phyloP scores from a whole-genome alignment of 2,113 vertebrate species.

The Pungitius pungitius region DNA sequence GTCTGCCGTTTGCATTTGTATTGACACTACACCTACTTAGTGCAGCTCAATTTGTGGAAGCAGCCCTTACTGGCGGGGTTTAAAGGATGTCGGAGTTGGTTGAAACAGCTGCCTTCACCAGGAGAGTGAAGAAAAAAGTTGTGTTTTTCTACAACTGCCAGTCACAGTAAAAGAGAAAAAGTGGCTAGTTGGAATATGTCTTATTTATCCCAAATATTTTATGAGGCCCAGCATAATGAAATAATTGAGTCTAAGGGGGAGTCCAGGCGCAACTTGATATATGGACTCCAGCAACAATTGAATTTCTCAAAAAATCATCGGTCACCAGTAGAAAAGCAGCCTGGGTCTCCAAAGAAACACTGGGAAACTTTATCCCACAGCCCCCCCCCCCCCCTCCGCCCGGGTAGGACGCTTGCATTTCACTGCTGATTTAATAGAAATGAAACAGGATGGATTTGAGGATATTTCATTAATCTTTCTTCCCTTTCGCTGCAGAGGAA shows the following conservation, averaged over 20 bases:
- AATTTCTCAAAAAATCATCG: conserved; percentile 67
- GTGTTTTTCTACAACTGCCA: conserved; percentile 12
- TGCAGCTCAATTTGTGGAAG: conserved; percentile 13
- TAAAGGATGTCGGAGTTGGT: neutral
- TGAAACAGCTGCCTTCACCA: neutral
- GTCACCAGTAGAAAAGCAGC: conserved; percentile 51
- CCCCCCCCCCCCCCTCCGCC: conserved; percentile 65
- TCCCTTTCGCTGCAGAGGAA: conserved; percentile 94
- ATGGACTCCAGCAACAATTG: conserved; percentile 61
- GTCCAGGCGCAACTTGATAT: conserved; percentile 65
- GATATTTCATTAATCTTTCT: conserved; percentile 99
- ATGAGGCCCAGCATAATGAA: conserved; percentile 49
- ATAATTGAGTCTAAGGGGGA: conserved; percentile 55
- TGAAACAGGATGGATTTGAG: conserved; percentile 97
- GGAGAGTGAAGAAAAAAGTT: neutral
- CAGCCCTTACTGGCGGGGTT: neutral
- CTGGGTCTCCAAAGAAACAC: conserved; percentile 68
- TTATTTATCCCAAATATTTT: conserved; percentile 56
- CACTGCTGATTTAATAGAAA: conserved; percentile 98
- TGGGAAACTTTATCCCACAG: conserved; percentile 86
- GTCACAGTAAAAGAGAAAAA: conserved; percentile 1
- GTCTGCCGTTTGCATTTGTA: conserved; percentile 48
- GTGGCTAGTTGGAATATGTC: conserved; percentile 9
- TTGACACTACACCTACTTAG: conserved; percentile 35
- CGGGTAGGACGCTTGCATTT: conserved; percentile 88